A percentile compares a stretch with the other conserved stretches of the same genome.
phyloP scores from a whole-genome alignment of 1,140 invertebrate genomes.

The Elymnias hypermnestra region DNA sequence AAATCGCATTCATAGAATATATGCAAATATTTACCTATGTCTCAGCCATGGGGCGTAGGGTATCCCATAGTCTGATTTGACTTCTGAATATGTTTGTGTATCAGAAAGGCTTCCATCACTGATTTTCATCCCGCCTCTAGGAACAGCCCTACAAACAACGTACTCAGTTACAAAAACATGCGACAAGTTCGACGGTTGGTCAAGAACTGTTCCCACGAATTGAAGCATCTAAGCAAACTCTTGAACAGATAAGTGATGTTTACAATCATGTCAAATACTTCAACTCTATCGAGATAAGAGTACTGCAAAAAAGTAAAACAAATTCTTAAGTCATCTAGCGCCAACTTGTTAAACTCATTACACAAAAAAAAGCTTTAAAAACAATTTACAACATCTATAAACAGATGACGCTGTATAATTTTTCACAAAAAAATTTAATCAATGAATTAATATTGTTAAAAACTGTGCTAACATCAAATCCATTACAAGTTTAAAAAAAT shows the following conservation, averaged over 20 bases:
- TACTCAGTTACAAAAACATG: conserved; percentile 4
- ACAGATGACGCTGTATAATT: no score
- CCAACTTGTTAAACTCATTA: no score
- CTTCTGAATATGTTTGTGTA: conserved; percentile 80
- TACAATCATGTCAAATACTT: conserved; percentile 20
- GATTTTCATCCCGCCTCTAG: conserved; percentile 78
- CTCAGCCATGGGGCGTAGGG: conserved; percentile 83
- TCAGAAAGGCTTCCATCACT: conserved; percentile 89
- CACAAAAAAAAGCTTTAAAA: neutral
- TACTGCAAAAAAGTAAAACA: neutral
- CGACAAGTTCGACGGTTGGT: conserved; percentile 2
- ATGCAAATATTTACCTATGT: conserved; percentile 75
- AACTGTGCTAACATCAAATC: no score
- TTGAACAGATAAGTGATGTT: conserved; percentile 30
- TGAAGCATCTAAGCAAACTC: conserved; percentile 14
- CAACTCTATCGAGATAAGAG: neutral
- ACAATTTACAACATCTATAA: no score
- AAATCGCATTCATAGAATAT: conserved; percentile 23
- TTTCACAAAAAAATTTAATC: no score
- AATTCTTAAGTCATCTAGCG: no score
- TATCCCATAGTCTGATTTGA: conserved; percentile 80
- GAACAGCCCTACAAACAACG: conserved; percentile 65
- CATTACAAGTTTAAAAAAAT: no score
- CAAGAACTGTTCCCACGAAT: conserved; percentile 33
- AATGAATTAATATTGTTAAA: no score